Base-by-base conservation (phyloP, 2,888 invertebrate species). In the Agrotis segetum region DNA sequence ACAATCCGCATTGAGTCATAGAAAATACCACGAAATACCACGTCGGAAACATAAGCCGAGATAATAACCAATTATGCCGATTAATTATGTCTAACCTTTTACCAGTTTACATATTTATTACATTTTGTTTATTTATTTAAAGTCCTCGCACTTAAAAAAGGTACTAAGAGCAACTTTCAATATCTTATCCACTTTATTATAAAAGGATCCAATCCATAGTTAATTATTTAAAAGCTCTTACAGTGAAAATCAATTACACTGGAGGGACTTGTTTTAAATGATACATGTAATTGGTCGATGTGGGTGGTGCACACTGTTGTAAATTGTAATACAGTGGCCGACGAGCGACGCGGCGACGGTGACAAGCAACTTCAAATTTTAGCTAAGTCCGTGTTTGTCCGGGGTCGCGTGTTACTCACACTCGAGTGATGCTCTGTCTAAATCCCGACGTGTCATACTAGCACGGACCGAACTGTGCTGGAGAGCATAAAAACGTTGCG, bases 221-320 rank as follows among this genome's bases (percentile, higher is more conserved):
- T 61, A 52, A 79, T 56, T 60, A 65, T 65, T 58, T 74, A 40
- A 74, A 61, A 74, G n/a, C 29, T 52, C n/a, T 65, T 61, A 40
- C 74, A 73, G 16, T 44, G 49, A 29, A 74, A 49, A 58, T 53
- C 53, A 80, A 80, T 74, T 80, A 66, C 13, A 47, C 29, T 40
- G 44, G 21, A 21, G 11, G 24, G 19, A 67, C 67, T 67, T 74
- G 74, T 58, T 58, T 65, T 56, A 74, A 62, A 62, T 58, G 34
- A 62, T 65, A 19, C 34, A 40, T 24, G 44, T 61, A 73, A 65
- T 61, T 65, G 5, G 3, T 61, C 52, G 66, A 49, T 29, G 74
- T 66, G 80, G 80, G 61, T 75, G 60, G 73, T 59, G 53, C 44
- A n/a, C 3, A n/a, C 17, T 49, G 0, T 17, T 6, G 34, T 34